Percentiles rank a stretch among this genome's conserved stretches.
Evolutionary conservation across 1,140 invertebrate genomes (phyloP).

Genomic region (Diabrotica undecimpunctata): DNA sequence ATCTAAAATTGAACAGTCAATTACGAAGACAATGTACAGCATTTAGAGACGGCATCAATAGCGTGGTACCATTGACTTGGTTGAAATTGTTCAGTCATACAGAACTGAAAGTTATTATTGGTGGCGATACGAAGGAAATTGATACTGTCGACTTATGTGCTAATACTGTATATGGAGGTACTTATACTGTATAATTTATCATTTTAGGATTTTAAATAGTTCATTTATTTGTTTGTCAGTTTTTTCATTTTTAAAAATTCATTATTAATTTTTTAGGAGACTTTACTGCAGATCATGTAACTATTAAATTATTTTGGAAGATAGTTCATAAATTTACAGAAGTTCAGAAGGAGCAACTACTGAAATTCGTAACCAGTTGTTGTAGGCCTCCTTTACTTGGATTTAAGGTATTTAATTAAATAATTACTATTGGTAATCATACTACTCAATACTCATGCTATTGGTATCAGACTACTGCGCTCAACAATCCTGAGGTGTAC

Average conservation of each 20-base stretch:
- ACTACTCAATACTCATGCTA: too few species aligned
- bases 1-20: slow-evolving; percentile 93
- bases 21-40: slow-evolving; percentile 82
- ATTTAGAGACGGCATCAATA: slow-evolving; percentile 81
- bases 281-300: slow-evolving; percentile 75
- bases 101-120: slow-evolving; percentile 91
- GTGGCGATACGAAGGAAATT: slow-evolving; percentile 88
- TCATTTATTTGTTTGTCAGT: neutral
- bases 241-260: neutral
- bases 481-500: too few species aligned
- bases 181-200: neutral
- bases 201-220: slow-evolving; percentile 7
- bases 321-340: slow-evolving; percentile 82
- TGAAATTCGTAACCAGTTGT: slow-evolving; percentile 97
- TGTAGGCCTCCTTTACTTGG: slow-evolving; percentile 94
- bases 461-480: too few species aligned
- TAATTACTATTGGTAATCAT: too few species aligned
- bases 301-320: slow-evolving; percentile 78
- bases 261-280: slow-evolving; percentile 60
- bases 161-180: slow-evolving; percentile 77
- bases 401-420: slow-evolving; percentile 71
- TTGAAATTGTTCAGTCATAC: slow-evolving; percentile 92
- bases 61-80: slow-evolving; percentile 88
- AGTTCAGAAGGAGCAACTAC: slow-evolving; percentile 75
- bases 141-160: slow-evolving; percentile 84